These are phyloP conservation scores for Cryptops parisi DNA, from an alignment of 2,888 invertebrate species.

Conservation along the genomic window DNA sequence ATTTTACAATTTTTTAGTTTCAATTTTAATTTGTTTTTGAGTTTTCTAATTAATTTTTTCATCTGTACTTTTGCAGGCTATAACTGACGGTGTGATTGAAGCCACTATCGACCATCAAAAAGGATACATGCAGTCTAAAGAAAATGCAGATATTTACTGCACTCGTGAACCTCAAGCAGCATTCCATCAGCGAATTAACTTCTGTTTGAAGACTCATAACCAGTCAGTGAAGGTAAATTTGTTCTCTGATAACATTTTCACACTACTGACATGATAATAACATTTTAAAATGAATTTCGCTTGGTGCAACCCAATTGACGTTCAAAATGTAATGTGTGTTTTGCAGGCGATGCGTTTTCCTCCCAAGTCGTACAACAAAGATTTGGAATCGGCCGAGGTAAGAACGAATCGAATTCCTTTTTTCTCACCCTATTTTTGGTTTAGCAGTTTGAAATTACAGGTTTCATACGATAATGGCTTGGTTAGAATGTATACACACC, in stretches of 20 bases:
- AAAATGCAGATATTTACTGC: conserved; percentile 91
- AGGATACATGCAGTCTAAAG: conserved; percentile 94
- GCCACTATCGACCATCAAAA: conserved; percentile 90
- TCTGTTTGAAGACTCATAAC: conserved; percentile 95
- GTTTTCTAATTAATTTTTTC: no score
- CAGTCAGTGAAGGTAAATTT: conserved; percentile 78
- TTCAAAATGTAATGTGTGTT: no score
- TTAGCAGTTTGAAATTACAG: no score
- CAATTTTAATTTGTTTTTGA: background rate
- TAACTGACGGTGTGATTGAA: conserved; percentile 96
- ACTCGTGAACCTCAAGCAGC: conserved; percentile 91
- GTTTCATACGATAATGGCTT: no score
- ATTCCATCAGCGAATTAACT: conserved; percentile 92
- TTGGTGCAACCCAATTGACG: no score
- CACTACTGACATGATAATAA: no score
- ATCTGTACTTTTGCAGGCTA: conserved; percentile 47
- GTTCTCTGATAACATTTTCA: no score
- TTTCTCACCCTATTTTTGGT: background rate
- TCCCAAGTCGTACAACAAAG: conserved; percentile 95
- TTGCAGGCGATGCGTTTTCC: conserved; percentile 92
- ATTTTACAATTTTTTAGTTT: background rate
- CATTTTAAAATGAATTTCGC: no score
- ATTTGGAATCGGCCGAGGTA: conserved; percentile 83
- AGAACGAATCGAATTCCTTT: conserved; percentile 7
- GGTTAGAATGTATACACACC: no score